These are phyloP conservation scores for Oceanodroma tethys DNA, from an alignment of 2,113 vertebrate genomes.

Conservation along the genomic window DNA sequence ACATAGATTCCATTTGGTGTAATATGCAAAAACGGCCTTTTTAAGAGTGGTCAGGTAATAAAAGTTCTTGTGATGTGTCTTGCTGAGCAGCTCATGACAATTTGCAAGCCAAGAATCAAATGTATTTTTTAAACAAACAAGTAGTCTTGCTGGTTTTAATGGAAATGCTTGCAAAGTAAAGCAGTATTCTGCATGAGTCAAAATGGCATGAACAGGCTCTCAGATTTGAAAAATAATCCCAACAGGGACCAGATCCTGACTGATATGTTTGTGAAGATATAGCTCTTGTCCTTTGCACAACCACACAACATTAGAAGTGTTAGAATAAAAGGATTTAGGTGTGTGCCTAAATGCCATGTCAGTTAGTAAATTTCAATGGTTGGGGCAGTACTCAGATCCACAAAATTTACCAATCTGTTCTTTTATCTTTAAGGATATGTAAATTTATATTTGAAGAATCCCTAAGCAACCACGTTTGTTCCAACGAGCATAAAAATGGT, in stretches of 20 bases:
- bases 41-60: background rate
- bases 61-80: background rate
- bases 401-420: background rate
- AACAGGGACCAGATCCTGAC: background rate
- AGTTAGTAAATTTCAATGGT: background rate
- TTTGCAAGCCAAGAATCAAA: background rate
- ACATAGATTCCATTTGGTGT: constrained; percentile 18
- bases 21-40: background rate
- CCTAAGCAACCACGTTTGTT: background rate
- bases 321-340: background rate
- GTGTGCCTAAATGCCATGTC: background rate
- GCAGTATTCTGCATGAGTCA: background rate
- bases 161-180: background rate
- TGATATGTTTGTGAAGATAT: background rate
- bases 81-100: background rate
- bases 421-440: background rate
- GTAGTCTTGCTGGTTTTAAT: background rate
- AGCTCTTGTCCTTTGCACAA: background rate
- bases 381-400: background rate
- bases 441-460: background rate
- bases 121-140: constrained; percentile 14
- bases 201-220: background rate
- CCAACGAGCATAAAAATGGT: background rate
- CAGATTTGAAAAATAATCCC: background rate
- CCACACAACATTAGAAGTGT: background rate